Base-by-base conservation (phyloP, 2,113 vertebrate species). In the Phrynocephalus versicolor region DNA sequence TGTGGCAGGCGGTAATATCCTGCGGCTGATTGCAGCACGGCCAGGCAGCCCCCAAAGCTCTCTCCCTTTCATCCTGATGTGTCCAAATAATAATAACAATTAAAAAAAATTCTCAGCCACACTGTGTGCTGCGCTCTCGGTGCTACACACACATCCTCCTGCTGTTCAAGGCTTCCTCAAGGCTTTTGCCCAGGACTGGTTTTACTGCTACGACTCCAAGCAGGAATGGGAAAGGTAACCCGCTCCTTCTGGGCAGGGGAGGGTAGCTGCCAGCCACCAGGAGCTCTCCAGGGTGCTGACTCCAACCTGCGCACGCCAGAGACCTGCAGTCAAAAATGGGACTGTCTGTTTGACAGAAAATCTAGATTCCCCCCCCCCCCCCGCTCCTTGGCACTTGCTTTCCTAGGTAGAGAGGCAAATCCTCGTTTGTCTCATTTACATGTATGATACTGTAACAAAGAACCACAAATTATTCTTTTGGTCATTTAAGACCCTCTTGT, bases 1-100 rank as follows among this genome's bases (percentile, higher is more conserved):
- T 82, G 85, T 91, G 89, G 87, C 89, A 93, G 92, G 92, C 91
- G 85, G 84, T 89, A 92, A 94, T 92, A 93, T 91, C 92, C 93
- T 94, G 92, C n/a, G 8, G 91, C 83, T 91, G 93, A 93, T 91
- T 37, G 67, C 88, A 92, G 88, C 16, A 0, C 82, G 81, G 88
- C 83, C 89, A 71, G 5, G 88, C 92, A 86, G 90, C 0, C 84
- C 58, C 90, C 86, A 41, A 86, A 88, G 90, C 16, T 9, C 41
- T 33, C 25, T 57, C 51, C 79, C 33, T 33, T 60, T 35, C 41
- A 21, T 25, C n/a, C 16, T 69, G 78, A 81, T 73, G 57, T 87
- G 84, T 87, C 89, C 87, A 88, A 94, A 90, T 92, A 86, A 58
- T 90, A 92, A 93, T 92, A 90, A 51, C 5, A 51, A 51, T 10